Evolutionary conservation across 2,113 vertebrate genomes (phyloP), one percentile per base, ranked within the genome.

Genomic region (Delphinapterus leucas): DNA sequence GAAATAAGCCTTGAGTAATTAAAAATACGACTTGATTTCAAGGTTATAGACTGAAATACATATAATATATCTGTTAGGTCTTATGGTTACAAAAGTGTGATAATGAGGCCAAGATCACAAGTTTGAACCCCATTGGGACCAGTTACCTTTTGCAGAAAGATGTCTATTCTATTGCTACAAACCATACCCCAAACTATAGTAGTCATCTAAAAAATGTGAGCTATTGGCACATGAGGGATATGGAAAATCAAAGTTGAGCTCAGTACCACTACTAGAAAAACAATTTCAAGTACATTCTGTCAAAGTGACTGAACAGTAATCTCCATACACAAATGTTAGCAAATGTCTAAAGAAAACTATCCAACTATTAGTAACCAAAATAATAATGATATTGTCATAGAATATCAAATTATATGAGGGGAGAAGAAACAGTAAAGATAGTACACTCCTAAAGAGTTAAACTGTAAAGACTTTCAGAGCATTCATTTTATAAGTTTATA

Each of bases 101-200:
- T 97, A 98, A 98, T 97, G 95, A 98, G 98, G 95, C 89, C 85
- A 97, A 98, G 91, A 97, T 98, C 97, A 98, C 96, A 97, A 96
- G 95, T 98, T 88, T 96, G 96, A 97, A 96, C 83, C 95, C 93
- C 97, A 97, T 73, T 92, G 97, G 88, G 95, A 97, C 95, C 86
- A 96, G 94, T 88, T 96, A 94, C 80, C 84, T 96, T 96, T 96
- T 87, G 77, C 68, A 96, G 95, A 97, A 97, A 97, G 96, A 97
- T 76, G 53, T 97, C 98, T 97, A 88, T 97, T 97, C 97, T 97
- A 67, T 87, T 95, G 89, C 80, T 96, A 92, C 60, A 97, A 96
- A 95, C 83, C 67, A 89, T 93, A 95, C 41, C 38, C 95, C 65
- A 95, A 98, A 97, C 93, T 95, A 91, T 23, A 89, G 88, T 36